Conservation (phyloP, 2,888 invertebrate species). For the Bruchidius siliquastri region DNA sequence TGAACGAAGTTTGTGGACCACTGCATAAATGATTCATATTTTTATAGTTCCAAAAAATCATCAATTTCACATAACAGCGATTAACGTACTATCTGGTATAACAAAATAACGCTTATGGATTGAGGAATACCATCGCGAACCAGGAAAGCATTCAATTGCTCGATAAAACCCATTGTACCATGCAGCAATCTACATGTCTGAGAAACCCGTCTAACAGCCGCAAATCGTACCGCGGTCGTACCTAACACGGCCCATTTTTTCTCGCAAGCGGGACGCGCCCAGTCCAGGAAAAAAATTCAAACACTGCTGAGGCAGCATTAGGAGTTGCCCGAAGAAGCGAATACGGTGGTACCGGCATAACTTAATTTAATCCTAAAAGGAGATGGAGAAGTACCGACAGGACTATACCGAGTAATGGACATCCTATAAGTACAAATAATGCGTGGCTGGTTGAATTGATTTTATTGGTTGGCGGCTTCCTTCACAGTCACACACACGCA, state of each 20-base stretch:
- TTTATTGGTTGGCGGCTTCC: slow-evolving; percentile 13
- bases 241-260: neutral
- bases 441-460: slow-evolving; percentile 22
- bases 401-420: slow-evolving; percentile 19
- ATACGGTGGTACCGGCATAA: slow-evolving; percentile 13
- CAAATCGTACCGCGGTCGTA: neutral
- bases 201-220: neutral
- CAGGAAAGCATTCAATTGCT: neutral
- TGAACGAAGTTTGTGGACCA: too few species aligned
- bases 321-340: neutral
- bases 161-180: neutral
- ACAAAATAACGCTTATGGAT: too few species aligned
- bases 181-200: neutral
- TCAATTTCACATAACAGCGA: too few species aligned
- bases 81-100: too few species aligned
- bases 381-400: slow-evolving; percentile 19
- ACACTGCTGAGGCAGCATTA: neutral
- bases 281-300: neutral
- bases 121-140: neutral
- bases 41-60: too few species aligned
- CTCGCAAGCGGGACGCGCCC: neutral
- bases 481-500: neutral
- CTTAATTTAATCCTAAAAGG: slow-evolving; percentile 26
- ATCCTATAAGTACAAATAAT: slow-evolving; percentile 22
- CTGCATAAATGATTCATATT: too few species aligned